Base-by-base conservation (phyloP, 2,888 invertebrate species). In the Clepsis dumicolana region DNA sequence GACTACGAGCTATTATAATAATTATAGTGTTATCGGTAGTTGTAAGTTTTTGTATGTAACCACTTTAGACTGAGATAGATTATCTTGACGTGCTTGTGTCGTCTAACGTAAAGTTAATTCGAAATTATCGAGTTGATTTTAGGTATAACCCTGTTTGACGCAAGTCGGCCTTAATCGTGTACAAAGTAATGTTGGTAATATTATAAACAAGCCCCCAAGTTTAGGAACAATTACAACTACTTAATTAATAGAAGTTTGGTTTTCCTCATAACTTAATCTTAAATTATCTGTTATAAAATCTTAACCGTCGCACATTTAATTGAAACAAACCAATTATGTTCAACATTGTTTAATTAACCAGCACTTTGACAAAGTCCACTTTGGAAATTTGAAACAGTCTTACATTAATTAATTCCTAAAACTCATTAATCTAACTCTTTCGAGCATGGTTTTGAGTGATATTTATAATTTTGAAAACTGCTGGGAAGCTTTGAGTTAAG, bases 261-360 rank as follows among this genome's bases (percentile, higher is more conserved):
- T 64, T 60, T 5, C 21, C 16, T 41, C 41, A 57, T 62, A 65
- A 44, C 24, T 10, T 18, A 48, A 57, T 63, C 52, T 27, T 14
- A 57, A 44, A 64, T 56, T 64, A 29, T n/a, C 14, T 35, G 38
- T 38, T 16, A 35, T 52, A 53, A 53, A 48, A 50, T 64, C 70
- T 64, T 21, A 57, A 54, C 65, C 69, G 61, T 64, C 60, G 60
- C 71, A 59, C 75, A 75, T 76, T 75, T 70, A 73, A 76, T 75
- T 71, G 75, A 76, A 79, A 79, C 77, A 79, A 79, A 76, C 77
- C 76, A 79, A 82, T 82, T 83, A 75, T 77, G 77, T 81, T 80
- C 74, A 79, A 80, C 82, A 81, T 76, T 77, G 76, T 83, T 81
- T 82, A 84, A 85, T 83, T 82, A 85, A 81, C 78, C 75, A 71